Evolutionary conservation across 2,888 invertebrate species (phyloP).

Genomic region (Omphaloscelis lunosa): DNA sequence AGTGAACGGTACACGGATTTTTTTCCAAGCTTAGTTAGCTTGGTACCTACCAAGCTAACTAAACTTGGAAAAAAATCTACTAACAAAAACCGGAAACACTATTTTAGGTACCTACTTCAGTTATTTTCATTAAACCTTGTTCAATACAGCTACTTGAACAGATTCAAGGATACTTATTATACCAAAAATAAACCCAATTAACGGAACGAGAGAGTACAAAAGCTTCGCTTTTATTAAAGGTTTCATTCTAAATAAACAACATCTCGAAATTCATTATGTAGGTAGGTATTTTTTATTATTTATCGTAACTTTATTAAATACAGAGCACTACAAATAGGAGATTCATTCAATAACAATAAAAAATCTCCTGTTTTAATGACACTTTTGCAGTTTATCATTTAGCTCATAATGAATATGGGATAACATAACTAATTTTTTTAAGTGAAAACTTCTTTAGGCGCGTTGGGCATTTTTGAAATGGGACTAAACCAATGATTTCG

Average conservation of each 20-base stretch:
- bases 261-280: slow-evolving; percentile 1
- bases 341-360: no score
- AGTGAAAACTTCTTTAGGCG: no score
- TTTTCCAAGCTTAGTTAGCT: no score
- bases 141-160: slow-evolving; percentile 8
- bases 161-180: slow-evolving; percentile 24
- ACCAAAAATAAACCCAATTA: slow-evolving; percentile 50
- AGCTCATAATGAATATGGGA: no score
- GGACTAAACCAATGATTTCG: no score
- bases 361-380: no score
- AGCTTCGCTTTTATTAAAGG: slow-evolving; percentile 13
- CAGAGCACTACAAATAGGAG: no score
- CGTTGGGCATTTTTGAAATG: no score
- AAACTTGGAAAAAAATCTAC: neutral
- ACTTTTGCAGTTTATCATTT: no score
- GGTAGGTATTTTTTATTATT: neutral
- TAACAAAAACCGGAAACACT: neutral
- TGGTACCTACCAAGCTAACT: neutral
- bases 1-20: no score
- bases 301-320: no score
- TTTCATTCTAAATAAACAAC: slow-evolving; percentile 17
- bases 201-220: slow-evolving; percentile 17
- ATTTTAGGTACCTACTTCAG: neutral
- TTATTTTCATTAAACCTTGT: slow-evolving; percentile 22
- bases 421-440: neutral